Conservation (phyloP, 2,113 vertebrate species). For the Leucopsar rothschildi region DNA sequence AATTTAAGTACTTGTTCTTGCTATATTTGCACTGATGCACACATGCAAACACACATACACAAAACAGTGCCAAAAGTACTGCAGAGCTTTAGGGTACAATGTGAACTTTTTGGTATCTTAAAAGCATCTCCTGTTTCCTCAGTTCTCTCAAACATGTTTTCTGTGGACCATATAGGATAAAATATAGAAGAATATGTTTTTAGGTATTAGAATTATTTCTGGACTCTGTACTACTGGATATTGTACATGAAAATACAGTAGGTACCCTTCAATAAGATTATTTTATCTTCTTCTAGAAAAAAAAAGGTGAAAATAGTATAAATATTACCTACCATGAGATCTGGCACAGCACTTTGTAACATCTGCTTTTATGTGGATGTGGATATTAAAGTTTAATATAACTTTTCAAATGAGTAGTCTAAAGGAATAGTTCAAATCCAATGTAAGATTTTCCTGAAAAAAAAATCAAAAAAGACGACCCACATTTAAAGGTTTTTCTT, state of each 20-base stretch:
- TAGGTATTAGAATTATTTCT: not conserved
- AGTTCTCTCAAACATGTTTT: not conserved
- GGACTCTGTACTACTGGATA: not conserved
- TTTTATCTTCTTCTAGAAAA: constrained; percentile 13
- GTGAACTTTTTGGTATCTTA: not conserved
- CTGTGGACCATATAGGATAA: not conserved
- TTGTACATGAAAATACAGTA: constrained; percentile 12
- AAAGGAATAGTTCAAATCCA: not conserved
- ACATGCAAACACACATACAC: not conserved
- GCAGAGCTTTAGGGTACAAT: not conserved
- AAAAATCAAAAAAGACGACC: not conserved
- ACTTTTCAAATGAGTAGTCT: not conserved
- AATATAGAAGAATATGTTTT: not conserved
- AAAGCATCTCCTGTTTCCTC: not conserved
- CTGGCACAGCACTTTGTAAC: not conserved
- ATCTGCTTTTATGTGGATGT: not conserved
- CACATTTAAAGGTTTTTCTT: not conserved
- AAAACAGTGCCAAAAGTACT: not conserved
- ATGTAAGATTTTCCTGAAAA: not conserved
- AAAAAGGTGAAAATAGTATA: constrained; percentile 1
- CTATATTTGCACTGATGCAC: not conserved
- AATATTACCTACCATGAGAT: not conserved
- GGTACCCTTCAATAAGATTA: not conserved
- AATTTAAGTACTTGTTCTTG: not conserved
- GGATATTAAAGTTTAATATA: not conserved